Conservation (phyloP, 2,888 invertebrate genomes). For the Nephrotoma guestfalica region DNA sequence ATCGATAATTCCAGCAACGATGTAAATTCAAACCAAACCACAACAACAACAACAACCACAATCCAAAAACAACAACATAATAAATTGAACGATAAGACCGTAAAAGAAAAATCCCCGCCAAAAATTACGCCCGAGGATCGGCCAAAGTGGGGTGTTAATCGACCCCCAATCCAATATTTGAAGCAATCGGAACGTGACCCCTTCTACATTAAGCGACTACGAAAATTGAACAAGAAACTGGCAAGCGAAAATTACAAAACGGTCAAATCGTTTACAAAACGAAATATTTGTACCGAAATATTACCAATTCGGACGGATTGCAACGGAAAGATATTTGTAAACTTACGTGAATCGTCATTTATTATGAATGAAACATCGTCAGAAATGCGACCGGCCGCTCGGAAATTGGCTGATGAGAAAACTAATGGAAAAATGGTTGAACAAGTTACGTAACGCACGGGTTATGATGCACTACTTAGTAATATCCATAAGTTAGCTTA, state of each 20-base stretch:
- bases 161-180: conserved; percentile 66
- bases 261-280: conserved; percentile 14
- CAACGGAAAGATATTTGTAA: conserved; percentile 29
- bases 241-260: not conserved
- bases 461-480: not conserved
- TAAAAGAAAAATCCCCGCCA: conserved; percentile 16
- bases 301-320: conserved; percentile 32
- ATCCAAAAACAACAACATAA: conserved; percentile 21
- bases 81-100: conserved; percentile 19
- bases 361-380: conserved; percentile 25
- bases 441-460: not conserved
- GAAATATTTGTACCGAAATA: conserved; percentile 32
- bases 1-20: not conserved
- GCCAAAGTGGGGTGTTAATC: conserved; percentile 61
- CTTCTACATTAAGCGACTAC: conserved; percentile 52
- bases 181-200: conserved; percentile 86
- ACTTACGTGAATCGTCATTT: conserved; percentile 30
- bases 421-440: not conserved
- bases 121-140: conserved; percentile 35
- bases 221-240: conserved; percentile 31
- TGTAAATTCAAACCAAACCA: conserved; percentile 10
- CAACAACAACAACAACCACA: conserved; percentile 29
- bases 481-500: not conserved
- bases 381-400: not conserved
- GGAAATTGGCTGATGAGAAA: not conserved